Base-by-base conservation (phyloP, 2,888 invertebrate genomes). In the Acronicta aceris region DNA sequence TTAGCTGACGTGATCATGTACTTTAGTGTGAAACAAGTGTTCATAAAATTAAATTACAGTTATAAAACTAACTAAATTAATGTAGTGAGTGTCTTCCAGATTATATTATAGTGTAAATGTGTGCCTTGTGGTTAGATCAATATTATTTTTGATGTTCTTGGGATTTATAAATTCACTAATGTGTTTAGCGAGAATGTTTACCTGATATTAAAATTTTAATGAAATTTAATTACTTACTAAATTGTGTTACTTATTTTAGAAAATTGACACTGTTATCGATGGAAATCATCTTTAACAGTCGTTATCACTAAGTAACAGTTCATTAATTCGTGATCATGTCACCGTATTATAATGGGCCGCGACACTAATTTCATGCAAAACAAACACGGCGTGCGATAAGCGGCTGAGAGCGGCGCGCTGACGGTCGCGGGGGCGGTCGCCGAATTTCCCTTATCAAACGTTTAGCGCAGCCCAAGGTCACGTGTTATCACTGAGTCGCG, bases 401-500 rank as follows among this genome's bases (percentile, higher is more conserved):
- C 86, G 81, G 58, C 59, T 60, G 82, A 84, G 85, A 84, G 82
- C 79, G 81, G 71, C 71, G 79, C 63, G 74, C 41, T 41, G 59
- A 69, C 58, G 71, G 53, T 78, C 80, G 79, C 68, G 77, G 70
- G 78, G 76, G 71, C 73, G 64, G 81, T 78, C 84, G 89, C 93
- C 93, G 85, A 94, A 93, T 85, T 91, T 91, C 86, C 81, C 90
- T 92, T 93, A 93, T 94, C 93, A 93, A 82, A 79, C 83, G 88
- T 86, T 88, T 86, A 89, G 86, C 87, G 81, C 85, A 75, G 79
- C 80, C 70, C 93, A 94, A 94, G 94, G 94, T 90, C 93, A 87
- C 82, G 78, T 74, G 86, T 89, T 93, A 93, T 94, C 93, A 89
- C 76, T 80, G 80, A 80, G 81, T 83, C 84, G 84, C 79, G 86